A percentile compares a stretch with the other conserved stretches of the same genome.
phyloP scores from a whole-genome alignment of 2,113 vertebrate species.

The Vimba vimba region DNA sequence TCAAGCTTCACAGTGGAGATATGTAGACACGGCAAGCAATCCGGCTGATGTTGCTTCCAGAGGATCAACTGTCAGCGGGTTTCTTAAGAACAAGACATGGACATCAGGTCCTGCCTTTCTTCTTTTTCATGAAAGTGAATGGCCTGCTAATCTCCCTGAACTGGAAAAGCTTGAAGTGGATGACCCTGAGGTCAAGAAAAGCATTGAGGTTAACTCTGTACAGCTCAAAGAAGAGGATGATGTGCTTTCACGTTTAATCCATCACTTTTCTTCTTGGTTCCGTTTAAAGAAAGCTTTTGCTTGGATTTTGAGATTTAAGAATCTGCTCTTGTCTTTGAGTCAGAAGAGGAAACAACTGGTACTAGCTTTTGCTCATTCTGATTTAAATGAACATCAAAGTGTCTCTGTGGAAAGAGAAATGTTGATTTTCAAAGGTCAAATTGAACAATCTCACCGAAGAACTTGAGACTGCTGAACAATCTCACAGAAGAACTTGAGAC shows the following conservation, averaged over 20 bases:
- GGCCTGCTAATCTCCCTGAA: neutral
- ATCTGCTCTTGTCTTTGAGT: neutral
- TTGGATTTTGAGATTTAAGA: constrained; percentile 34
- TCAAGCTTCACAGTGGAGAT: constrained; percentile 20
- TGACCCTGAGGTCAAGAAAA: constrained; percentile 29
- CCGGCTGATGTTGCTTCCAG: constrained; percentile 40
- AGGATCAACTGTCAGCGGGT: neutral
- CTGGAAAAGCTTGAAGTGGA: neutral
- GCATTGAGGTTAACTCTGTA: neutral
- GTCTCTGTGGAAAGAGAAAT: neutral
- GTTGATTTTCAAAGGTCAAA: neutral
- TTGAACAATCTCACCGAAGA: neutral
- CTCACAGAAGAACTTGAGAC: neutral
- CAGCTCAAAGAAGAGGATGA: neutral
- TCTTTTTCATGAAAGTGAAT: neutral
- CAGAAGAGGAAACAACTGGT: neutral
- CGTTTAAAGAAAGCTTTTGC: neutral
- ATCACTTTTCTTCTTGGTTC: constrained; percentile 4
- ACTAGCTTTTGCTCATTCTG: too few relatives aligned
- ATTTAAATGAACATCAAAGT: too few relatives aligned
- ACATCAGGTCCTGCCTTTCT: constrained; percentile 29
- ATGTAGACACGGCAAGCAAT: constrained; percentile 25
- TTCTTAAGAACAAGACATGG: constrained; percentile 27
- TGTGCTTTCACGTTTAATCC: neutral
- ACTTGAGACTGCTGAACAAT: too few relatives aligned